phyloP scores from a whole-genome alignment of 1,140 invertebrate genomes.

The Polypedilum vanderplanki region DNA sequence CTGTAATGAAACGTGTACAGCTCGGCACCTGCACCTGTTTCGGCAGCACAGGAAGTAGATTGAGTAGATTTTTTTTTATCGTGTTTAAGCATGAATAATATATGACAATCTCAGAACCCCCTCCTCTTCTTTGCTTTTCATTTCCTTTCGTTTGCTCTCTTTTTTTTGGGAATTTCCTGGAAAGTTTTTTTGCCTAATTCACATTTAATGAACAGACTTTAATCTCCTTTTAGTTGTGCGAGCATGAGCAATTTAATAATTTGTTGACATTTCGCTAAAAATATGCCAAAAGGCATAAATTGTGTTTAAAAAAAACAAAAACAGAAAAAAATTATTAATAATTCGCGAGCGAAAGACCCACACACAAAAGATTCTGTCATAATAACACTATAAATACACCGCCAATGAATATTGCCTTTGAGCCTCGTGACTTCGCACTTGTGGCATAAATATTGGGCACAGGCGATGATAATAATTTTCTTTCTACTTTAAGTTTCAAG shows the following conservation, averaged over 20 bases:
- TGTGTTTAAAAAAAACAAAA: too few relatives aligned
- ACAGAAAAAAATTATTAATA: too few relatives aligned
- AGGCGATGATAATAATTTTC: too few relatives aligned
- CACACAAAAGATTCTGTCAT: conserved; percentile 2
- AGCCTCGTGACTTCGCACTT: too few relatives aligned
- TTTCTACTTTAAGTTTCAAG: too few relatives aligned
- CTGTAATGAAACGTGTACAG: not conserved
- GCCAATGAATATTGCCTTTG: too few relatives aligned
- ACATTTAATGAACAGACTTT: not conserved
- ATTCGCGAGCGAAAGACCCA: not conserved
- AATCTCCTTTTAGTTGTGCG: too few relatives aligned
- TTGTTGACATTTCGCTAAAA: too few relatives aligned
- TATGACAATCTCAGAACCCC: conserved; percentile 2
- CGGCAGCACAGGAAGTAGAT: not conserved
- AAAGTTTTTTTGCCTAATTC: not conserved
- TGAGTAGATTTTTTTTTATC: not conserved
- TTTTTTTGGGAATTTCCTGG: not conserved
- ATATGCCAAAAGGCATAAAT: too few relatives aligned
- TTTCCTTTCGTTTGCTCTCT: not conserved
- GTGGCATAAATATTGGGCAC: too few relatives aligned
- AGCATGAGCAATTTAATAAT: too few relatives aligned
- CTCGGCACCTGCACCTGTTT: conserved; percentile 1
- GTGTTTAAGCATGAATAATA: not conserved
- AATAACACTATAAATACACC: not conserved
- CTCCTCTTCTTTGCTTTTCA: not conserved